Conservation (phyloP, 1,140 invertebrate genomes). For the Nymphalis io region DNA sequence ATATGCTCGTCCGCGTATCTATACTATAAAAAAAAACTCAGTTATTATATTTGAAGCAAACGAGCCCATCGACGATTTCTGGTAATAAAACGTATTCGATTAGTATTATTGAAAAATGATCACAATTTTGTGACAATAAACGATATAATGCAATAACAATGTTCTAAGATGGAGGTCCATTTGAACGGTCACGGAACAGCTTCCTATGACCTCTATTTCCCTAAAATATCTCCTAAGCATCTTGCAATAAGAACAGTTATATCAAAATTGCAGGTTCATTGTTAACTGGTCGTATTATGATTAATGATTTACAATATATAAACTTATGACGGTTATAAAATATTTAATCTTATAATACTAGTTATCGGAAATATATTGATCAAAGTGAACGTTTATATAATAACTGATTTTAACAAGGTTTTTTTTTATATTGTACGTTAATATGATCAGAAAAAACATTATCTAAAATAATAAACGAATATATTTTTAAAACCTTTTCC, state of each 20-base stretch:
- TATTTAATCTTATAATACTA: neutral
- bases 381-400: too few species aligned
- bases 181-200: neutral
- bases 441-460: too few species aligned
- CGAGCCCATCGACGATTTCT: neutral
- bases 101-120: conserved; percentile 6
- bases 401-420: neutral
- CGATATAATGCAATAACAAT: conserved; percentile 7
- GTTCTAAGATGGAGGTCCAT: conserved; percentile 1
- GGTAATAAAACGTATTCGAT: neutral
- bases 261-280: neutral
- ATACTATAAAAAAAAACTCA: too few species aligned
- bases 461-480: too few species aligned
- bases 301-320: conserved; percentile 1
- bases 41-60: neutral
- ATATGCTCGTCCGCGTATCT: too few species aligned
- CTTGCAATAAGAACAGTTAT: neutral
- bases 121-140: neutral
- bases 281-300: neutral
- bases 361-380: neutral
- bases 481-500: too few species aligned
- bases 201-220: neutral
- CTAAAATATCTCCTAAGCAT: neutral
- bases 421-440: neutral
- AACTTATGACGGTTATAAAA: conserved; percentile 6